Evolutionary conservation across 1,140 invertebrate species (phyloP), one percentile per base, ranked within the genome.

Genomic region (Aphelinus atriplicis): DNA sequence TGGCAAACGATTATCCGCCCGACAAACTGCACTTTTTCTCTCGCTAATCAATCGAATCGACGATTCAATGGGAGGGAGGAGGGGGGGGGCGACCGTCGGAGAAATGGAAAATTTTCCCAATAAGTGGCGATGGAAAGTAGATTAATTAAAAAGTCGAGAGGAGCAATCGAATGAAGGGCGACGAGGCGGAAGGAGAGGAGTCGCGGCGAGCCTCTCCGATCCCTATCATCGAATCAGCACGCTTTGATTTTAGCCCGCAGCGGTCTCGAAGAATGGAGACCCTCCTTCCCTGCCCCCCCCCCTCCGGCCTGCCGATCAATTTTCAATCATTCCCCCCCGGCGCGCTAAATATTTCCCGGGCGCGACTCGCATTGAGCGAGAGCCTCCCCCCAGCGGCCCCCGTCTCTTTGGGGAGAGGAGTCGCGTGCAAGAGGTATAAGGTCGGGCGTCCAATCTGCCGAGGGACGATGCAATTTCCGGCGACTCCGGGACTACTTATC

Each of bases 331-430:
- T 67, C 62, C 66, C 46, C 9, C 26, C 72, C 46, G 47, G 51
- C 65, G 58, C 58, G 67, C 43, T 74, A 74, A 74, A 74, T 74
- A 74, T 73, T 60, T 51, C 48, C 42, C 58, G 26, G 63, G 65
- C 68, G 66, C 63, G n/a, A 47, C 63, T 51, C 47, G 48, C 10
- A 65, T 53, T 65, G 47, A 51, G 26, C 63, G 48, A 9, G 26
- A 2, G 46, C 61, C 47, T 63, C 46, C 46, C 61, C 26, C 26
- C 26, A 26, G 26, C 26, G 26, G 26, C 26, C 26, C 26, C 26
- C 26, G 26, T 26, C 26, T 26, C 26, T 26, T 26, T 26, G 3
- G 58, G 7, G 58, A 9, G 26, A 26, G 58, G 42, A 42, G 26
- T 42, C 43, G 43, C 43, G 5, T 9, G 47, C 1, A 46, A 62